Evolutionary conservation across 1,140 invertebrate genomes (phyloP), one percentile per base, ranked within the genome.

Genomic region (Wasmannia auropunctata): DNA sequence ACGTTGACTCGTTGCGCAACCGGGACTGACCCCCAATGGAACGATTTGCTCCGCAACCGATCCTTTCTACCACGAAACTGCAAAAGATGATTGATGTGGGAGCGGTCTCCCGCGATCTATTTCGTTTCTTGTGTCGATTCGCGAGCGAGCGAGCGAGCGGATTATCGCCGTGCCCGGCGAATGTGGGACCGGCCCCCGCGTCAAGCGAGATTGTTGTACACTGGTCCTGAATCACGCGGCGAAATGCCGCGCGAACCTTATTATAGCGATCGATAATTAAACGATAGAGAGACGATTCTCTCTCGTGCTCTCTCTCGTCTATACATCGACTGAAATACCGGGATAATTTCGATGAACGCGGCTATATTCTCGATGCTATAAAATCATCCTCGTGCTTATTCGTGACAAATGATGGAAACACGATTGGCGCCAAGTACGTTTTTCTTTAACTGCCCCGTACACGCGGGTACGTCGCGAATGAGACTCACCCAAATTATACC

Each of bases 11-110:
- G 87, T 92, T 92, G 90, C 90, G 79, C 88, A 92, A 92, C 85
- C 58, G 22, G 43, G 56, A 87, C 76, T 90, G 87, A 90, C 90
- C 91, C 88, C 91, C 90, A 80, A 85, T 89, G 76, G 84, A 91
- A 91, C 93, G 90, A 94, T 93, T 94, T 93, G 92, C 92, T 91
- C 90, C 81, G 89, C 79, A 86, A 84, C 89, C 74, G 83, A 91
- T 92, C 92, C 92, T 94, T 94, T 93, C 91, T 92, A 94, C 92
- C 93, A 92, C 92, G 93, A 94, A 94, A 94, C 92, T 92, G 88
- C 85, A 89, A 94, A 94, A 92, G 92, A 94, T 94, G 93, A 94
- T 94, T 94, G 94, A 94, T 94, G 93, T 94, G 94, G 93, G 94
- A 94, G 94, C 94, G 94, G 92, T 93, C 89, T 90, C 89, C 69